Percentiles rank a stretch among this genome's conserved stretches.
These are phyloP conservation scores for Ariopsis seemanni DNA, from an alignment of 2,113 vertebrate species.

Conservation along the genomic window DNA sequence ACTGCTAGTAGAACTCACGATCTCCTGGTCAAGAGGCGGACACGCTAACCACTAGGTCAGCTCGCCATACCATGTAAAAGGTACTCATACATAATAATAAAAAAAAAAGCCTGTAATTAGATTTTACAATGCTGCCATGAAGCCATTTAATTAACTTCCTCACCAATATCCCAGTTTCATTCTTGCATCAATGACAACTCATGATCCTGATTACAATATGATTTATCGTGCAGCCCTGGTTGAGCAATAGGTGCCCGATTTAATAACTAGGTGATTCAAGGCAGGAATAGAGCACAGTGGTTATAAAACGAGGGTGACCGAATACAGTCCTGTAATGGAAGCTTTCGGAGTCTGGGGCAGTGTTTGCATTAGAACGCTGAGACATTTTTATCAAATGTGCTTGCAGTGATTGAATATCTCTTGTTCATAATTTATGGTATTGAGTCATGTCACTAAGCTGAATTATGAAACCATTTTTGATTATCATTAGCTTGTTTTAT, in stretches of 20 bases:
- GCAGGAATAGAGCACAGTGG: not conserved
- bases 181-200: conserved; percentile 13
- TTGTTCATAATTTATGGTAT: not conserved
- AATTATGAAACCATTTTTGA: not conserved
- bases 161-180: not conserved
- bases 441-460: not conserved
- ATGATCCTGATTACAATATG: conserved; percentile 11
- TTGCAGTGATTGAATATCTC: not conserved
- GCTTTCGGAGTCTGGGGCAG: conserved; percentile 3
- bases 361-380: conserved; percentile 7
- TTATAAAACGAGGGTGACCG: not conserved
- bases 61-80: no score
- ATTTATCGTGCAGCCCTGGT: not conserved
- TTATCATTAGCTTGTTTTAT: conserved; percentile 6
- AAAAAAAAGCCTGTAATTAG: not conserved
- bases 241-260: conserved; percentile 1
- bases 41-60: no score
- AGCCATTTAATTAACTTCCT: conserved; percentile 16
- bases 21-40: no score
- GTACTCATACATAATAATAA: not conserved
- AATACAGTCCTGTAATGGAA: not conserved
- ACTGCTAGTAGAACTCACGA: no score
- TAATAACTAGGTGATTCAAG: conserved; percentile 11
- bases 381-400: not conserved
- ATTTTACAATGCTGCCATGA: not conserved